Evolutionary conservation across 2,888 invertebrate genomes (phyloP).

Genomic region (Mactromeris polynyma): DNA sequence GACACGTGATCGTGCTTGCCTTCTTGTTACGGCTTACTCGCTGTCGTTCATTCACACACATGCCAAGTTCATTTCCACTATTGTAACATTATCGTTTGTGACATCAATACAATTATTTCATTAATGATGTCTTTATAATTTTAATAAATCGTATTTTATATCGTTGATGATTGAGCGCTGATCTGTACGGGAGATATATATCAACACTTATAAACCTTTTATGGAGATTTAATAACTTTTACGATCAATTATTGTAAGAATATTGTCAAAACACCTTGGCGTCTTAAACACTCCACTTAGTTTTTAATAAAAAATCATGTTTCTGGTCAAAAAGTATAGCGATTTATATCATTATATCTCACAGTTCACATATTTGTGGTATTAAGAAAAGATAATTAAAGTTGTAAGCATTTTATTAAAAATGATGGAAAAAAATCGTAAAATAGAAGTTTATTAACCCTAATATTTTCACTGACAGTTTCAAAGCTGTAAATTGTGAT

Average conservation of each 20-base stretch:
- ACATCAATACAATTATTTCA: neutral
- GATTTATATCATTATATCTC: neutral
- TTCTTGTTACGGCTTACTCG: too few relatives aligned
- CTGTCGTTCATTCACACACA: neutral
- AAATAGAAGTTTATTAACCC: too few relatives aligned
- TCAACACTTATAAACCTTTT: neutral
- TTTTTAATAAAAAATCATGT: neutral
- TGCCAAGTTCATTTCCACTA: neutral
- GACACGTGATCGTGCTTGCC: too few relatives aligned
- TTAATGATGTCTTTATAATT: conserved; percentile 6
- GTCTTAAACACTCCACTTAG: neutral
- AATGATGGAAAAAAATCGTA: neutral
- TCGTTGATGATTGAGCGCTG: neutral
- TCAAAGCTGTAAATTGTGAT: too few relatives aligned
- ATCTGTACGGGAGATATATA: neutral
- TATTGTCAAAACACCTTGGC: neutral
- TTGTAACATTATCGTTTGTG: neutral
- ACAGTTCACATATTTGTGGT: neutral
- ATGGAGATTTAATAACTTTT: neutral
- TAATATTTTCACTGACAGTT: too few relatives aligned
- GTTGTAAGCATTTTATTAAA: neutral
- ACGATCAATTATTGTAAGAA: neutral
- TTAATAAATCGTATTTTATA: conserved; percentile 11
- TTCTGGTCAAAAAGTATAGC: neutral
- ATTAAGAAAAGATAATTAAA: neutral